Base-by-base conservation (phyloP, 2,888 invertebrate species). In the Crocallis elinguaria region DNA sequence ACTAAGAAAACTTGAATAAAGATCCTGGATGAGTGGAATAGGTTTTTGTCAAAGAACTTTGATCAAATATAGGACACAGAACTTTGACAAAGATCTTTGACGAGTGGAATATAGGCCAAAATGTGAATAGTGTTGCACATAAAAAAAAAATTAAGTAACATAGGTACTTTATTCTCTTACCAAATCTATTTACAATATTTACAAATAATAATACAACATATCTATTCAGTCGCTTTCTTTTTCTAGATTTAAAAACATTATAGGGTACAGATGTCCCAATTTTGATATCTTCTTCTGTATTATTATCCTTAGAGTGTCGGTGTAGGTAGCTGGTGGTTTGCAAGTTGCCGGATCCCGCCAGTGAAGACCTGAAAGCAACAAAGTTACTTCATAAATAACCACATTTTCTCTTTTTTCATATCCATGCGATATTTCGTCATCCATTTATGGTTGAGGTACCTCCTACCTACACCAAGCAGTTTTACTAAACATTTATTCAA, bases 271-370 rank as follows among this genome's bases (percentile, higher is more conserved):
- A 61, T 95, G 93, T 3, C 97, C 97, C 17, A 97, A 86, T 57
- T 93, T 94, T 11, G 94, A 92, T 61, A 97, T 94, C 76, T 96
- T 96, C 66, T 95, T 94, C 69, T 97, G 94, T 88, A 97, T 94
- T 23, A 96, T 93, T 45, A 96, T 93, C 21, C 97, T 92, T 37
- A 97, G 86, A 0, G 95, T 95, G 73, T 97, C 97, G 0, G 96
- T 96, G 77, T 96, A 97, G 11, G 94, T 93, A 0, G 94, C 92
- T 0, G 94, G 93, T 0, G 96, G 95, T 66, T 94, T 93, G 39
- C 94, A 94, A 2, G 93, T 92, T 0, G 94, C 93, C 0, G 95
- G 94, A 73, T 96, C 96, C 3, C 97, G 93, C 96, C 96, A 97
- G 67, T 94, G 93, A n/a, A 94, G 79, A 44, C 93, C 92, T 92